A percentile compares a stretch with the other conserved stretches of the same genome.
Conservation (phyloP, 2,113 vertebrate species). For the Scopus umbretta region DNA sequence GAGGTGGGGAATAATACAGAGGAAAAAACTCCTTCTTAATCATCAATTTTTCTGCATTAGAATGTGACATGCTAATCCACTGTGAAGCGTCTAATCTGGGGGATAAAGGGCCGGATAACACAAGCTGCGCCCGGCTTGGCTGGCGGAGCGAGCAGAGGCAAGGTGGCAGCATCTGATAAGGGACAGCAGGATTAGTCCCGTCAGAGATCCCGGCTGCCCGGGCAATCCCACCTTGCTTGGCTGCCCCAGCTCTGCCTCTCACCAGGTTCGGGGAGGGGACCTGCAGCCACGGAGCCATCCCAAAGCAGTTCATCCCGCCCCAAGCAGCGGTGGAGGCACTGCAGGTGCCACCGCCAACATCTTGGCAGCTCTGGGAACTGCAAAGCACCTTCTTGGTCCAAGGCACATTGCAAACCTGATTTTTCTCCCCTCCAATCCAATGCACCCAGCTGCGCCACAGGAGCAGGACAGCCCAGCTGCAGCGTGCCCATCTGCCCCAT, state of each 20-base stretch:
- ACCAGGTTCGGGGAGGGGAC: not conserved
- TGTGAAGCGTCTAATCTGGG: conserved; percentile 62
- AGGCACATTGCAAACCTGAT: not conserved
- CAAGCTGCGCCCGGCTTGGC: conserved; percentile 11
- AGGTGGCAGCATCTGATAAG: conserved; percentile 69
- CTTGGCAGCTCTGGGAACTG: not conserved
- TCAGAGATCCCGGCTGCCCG: not conserved
- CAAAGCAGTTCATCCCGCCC: not conserved
- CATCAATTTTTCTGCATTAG: conserved; percentile 55
- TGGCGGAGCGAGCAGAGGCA: conserved; percentile 21
- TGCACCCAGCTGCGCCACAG: fast-evolving
- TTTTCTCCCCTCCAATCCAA: fast-evolving
- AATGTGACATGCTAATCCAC: conserved; percentile 64
- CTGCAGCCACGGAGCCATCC: not conserved
- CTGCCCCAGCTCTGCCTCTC: not conserved
- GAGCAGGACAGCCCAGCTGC: not conserved
- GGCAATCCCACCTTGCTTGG: conserved; percentile 17
- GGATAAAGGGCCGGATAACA: conserved; percentile 68
- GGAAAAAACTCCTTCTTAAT: conserved; percentile 41
- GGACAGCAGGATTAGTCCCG: conserved; percentile 17
- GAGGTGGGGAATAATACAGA: conserved; percentile 27
- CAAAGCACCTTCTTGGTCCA: not conserved
- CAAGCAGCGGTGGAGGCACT: fast-evolving
- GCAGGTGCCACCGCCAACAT: not conserved
- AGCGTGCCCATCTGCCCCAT: not conserved